Percentiles rank a stretch among this genome's conserved stretches.
Evolutionary conservation across 2,888 invertebrate genomes (phyloP).

Genomic region (Ommatoiulus sabulosus): DNA sequence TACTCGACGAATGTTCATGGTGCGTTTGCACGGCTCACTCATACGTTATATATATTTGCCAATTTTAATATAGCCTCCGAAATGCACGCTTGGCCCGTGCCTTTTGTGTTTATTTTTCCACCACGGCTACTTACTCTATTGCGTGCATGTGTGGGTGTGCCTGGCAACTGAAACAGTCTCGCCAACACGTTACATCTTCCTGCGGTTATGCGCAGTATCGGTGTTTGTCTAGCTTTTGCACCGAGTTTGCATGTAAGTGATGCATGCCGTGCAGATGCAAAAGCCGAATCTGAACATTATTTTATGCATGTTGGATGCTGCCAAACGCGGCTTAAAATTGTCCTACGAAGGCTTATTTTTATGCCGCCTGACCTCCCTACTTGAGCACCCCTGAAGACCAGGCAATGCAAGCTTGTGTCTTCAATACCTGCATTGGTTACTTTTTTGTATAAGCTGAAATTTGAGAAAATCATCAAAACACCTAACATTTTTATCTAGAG

Average conservation of each 20-base stretch:
- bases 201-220: constrained; percentile 38
- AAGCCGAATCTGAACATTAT: constrained; percentile 12
- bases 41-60: not conserved
- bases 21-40: not conserved
- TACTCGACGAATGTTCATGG: not conserved
- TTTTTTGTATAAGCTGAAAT: not conserved
- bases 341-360: constrained; percentile 8
- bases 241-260: constrained; percentile 10
- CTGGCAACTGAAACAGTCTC: not conserved
- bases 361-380: not conserved
- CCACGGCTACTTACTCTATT: not conserved
- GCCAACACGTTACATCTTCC: constrained; percentile 36
- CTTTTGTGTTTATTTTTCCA: constrained; percentile 21
- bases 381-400: not conserved
- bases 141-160: not conserved
- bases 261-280: not conserved
- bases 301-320: constrained; percentile 35
- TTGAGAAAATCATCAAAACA: not conserved
- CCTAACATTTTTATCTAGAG: no score
- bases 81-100: not conserved
- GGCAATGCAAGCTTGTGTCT: not conserved
- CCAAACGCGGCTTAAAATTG: constrained; percentile 33
- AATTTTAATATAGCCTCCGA: not conserved
- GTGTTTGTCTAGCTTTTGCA: constrained; percentile 17
- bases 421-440: not conserved